Evolutionary conservation across 2,797 vertebrate species (phyloP), one percentile per base, ranked within the genome.

Genomic region (Cyclura pinguis): DNA sequence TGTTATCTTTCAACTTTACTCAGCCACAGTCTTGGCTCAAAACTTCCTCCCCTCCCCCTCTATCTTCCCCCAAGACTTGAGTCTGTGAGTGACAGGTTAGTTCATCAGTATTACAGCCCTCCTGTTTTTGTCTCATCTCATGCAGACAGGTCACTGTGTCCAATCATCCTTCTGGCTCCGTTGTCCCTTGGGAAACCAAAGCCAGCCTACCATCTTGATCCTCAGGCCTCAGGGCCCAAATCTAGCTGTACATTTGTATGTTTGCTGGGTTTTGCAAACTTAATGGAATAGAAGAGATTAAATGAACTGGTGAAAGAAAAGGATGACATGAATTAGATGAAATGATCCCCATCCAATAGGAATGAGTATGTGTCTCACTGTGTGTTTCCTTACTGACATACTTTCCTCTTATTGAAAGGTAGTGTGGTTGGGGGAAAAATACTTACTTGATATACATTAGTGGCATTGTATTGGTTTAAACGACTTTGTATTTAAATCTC

Each of bases 91-190:
- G 97, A 97, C 97, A 97, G 96, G 96, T 96, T 96, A 96, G 95
- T 97, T 97, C 96, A 97, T 97, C 96, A 96, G 96, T 94, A 95
- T 97, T 97, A 96, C 96, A 97, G 95, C 93, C 94, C 95, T 97
- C 96, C 94, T 97, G 94, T 95, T 97, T 97, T 96, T 95, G 92
- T 97, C 95, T 96, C 95, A 94, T 97, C 94, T 97, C 94, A 94
- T 95, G 93, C 94, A 96, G 96, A 96, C 86, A 92, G 97, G 97
- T 97, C 97, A 97, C 95, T 78, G 92, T 96, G 95, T 96, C 96
- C 96, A 98, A 96, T 96, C 95, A 93, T 96, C 96, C 96, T 97
- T 95, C 95, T 96, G 95, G 95, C 96, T 96, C 85, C 93, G 90
- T 91, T 89, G 9, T 96, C 96, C 96, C 96, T 88, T 0, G 96